phyloP scores from a whole-genome alignment of 2,888 invertebrate species.

The Hydroisotoma schaefferi region DNA sequence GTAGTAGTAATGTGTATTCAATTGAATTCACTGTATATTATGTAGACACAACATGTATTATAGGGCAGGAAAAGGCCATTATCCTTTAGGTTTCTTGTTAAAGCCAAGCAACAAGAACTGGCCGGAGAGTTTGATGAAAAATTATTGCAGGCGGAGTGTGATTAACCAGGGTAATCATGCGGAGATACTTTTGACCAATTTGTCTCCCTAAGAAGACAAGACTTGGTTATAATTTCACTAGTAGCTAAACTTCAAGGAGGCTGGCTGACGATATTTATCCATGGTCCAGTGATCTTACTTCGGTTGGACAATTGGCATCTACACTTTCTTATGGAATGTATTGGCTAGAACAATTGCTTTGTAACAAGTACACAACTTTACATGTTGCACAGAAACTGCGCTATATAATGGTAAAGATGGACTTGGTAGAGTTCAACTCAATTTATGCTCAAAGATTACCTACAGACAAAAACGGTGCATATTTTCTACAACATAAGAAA shows the following conservation, averaged over 20 bases:
- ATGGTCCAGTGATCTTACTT: constrained; percentile 2
- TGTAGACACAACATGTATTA: too few relatives aligned
- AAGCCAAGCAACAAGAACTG: not conserved
- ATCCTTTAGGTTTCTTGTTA: not conserved
- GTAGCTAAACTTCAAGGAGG: not conserved
- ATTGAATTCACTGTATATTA: too few relatives aligned
- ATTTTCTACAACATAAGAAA: too few relatives aligned
- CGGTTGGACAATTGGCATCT: constrained; percentile 6
- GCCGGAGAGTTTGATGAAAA: constrained; percentile 11
- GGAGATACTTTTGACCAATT: constrained; percentile 47
- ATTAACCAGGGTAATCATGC: constrained; percentile 46
- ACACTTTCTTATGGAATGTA: not conserved
- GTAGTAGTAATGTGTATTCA: too few relatives aligned
- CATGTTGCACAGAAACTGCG: too few relatives aligned
- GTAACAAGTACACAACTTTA: too few relatives aligned
- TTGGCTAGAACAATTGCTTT: too few relatives aligned
- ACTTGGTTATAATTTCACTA: not conserved
- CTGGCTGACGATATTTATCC: not conserved
- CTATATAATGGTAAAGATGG: too few relatives aligned
- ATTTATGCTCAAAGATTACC: too few relatives aligned
- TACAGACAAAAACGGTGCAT: too few relatives aligned
- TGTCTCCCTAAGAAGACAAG: not conserved
- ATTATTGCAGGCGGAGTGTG: constrained; percentile 20
- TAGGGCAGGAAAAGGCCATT: too few relatives aligned
- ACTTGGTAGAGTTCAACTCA: too few relatives aligned